Base-by-base conservation (phyloP, 2,797 vertebrate genomes). In the Danionella dracula region DNA sequence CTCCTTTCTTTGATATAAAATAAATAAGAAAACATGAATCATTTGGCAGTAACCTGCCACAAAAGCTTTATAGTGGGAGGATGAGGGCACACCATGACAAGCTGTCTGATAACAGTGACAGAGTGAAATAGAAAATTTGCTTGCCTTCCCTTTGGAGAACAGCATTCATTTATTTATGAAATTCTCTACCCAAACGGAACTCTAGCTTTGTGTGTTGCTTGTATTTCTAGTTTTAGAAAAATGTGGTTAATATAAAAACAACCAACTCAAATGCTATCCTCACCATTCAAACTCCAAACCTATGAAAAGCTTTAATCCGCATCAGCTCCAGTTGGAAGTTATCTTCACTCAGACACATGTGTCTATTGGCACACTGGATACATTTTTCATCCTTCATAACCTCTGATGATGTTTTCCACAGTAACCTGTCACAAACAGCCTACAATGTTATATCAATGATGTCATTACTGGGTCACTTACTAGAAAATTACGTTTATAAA, bases 11-110 rank as follows among this genome's bases (percentile, higher is more conserved):
- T 54, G 65, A 64, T 68, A 70, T 59, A 57, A 51, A 71, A 68
- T 40, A 63, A 68, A 68, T 56, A 63, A 62, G 60, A 68, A 66
- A 71, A 68, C 49, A 68, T 46, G 37, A 66, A 56, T 45, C 37
- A 16, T 51, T 44, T 46, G 45, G 40, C 62, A 46, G 31, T n/a
- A 70, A 65, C 53, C 59, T 75, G 60, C 70, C 77, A 74, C 23
- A 60, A 56, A 61, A 66, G 67, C 66, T 75, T 74, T 75, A 70
- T 54, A 55, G 68, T 68, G 62, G 29, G 38, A 41, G 50, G 53
- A 63, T 68, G 65, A 70, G 45, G 54, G 45, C 61, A 16, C 35
- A 65, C 58, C 64, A 54, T 57, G 67, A 75, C 66, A 66, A 46
- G 23, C 49, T 15, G 53, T 21, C 61, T 54, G 70, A 73, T 78